Evolutionary conservation across 2,888 invertebrate species (phyloP), one percentile per base, ranked within the genome.

Genomic region (Scelioninae gen. 2): DNA sequence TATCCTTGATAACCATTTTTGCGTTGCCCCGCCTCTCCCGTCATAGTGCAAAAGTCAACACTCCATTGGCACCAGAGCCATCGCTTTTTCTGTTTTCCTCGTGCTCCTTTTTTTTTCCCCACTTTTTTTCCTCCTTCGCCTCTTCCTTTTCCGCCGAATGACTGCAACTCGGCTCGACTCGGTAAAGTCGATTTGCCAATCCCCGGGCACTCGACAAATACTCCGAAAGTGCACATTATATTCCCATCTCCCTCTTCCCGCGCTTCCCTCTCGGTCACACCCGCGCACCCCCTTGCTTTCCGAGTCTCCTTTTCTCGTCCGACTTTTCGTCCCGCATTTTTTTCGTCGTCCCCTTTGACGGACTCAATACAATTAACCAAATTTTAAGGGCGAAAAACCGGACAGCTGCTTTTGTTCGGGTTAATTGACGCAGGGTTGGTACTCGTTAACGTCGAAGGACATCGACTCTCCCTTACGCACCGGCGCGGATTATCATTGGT

Each of bases 331-430:
- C 15, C 31, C 46, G 3, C 25, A 25, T 25, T 3, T 6, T 25
- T 25, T 4, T 25, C 25, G 4, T 6, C 25, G 25, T 25, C 25
- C 25, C 3, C 25, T 25, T 25, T 25, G 25, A 3, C 25, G 53
- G 60, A 25, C 53, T 58, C 58, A 60, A 71, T 60, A 52, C 39
- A 71, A 71, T 71, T 71, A 71, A 65, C 64, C 71, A 50, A 71
- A 71, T 71, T 71, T 65, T 45, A 55, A 6, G 45, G 11, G 35
- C 39, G 35, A 64, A 58, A 50, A 70, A 22, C 4, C 25, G 28
- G 41, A 41, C 68, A 53, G 37, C 57, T 13, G 50, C 45, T 50
- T 18, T 7, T 39, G 39, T 50, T 57, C 33, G 22, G 39, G 39
- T 61, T 60, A 46, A 61, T 58, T 61, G 39, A 41, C 43, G 33